Base-by-base conservation (phyloP, 1,140 invertebrate species). In the Penaeus chinensis region DNA sequence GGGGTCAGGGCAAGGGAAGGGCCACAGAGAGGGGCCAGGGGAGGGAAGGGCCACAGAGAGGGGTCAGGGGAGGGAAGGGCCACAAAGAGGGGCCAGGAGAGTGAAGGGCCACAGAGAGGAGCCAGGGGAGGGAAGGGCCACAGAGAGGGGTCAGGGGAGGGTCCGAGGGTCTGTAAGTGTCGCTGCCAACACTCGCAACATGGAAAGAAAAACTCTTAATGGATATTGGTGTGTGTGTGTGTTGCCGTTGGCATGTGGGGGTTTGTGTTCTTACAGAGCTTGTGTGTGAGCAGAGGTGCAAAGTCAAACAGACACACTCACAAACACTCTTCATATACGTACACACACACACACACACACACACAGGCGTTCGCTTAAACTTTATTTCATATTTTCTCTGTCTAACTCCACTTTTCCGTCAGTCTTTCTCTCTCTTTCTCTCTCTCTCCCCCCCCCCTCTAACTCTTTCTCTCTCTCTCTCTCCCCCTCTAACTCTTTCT, bases 1-100 rank as follows among this genome's bases (percentile, higher is more conserved):
- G 77, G 77, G 16, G 77, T 20, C 54, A 80, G 61, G 60, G 61
- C n/a, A 24, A 65, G 62, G 80, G 27, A 60, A 24, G 79, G 32
- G 32, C 32, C 32, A 32, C 32, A 27, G 61, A 60, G 47, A 32
- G 42, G 62, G n/a, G 63, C n/a, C 27, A 42, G 60, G 24, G 37
- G 3, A 81, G 60, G 18, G 42, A 78, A 10, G 76, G 76, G 78
- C 19, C 16, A 27, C n/a, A n/a, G n/a, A n/a, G n/a, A 2, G 32
- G 32, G 32, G 32, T 54, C 54, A 32, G 32, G 32, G 32, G 32
- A 32, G 32, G 2, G 32, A 32, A 2, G 2, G 32, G 32, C 0
- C 32, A 2, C 32, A 2, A 2, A 32, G 32, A 78, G 47, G 76
- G 76, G 78, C 19, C 16, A 27, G 22, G 78, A 11, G 62, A 47